Base-by-base conservation (phyloP, 2,113 vertebrate genomes). In the Castor canadensis region DNA sequence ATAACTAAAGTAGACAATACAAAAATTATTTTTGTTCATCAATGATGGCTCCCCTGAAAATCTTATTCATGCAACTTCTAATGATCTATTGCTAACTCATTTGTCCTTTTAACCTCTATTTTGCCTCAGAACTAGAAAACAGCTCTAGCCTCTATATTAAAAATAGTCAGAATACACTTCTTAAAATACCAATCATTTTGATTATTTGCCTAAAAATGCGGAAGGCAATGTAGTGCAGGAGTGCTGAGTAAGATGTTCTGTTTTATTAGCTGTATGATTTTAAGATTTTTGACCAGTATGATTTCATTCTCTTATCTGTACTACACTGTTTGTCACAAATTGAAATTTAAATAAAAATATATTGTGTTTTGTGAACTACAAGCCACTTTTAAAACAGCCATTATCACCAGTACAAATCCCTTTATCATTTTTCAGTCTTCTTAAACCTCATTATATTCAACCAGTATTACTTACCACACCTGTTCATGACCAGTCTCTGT, bases 261-360 rank as follows among this genome's bases (percentile, higher is more conserved):
- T 3, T 93, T 91, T 93, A 86, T 85, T 17, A 87, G 32, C 16
- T 86, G 1, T 60, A 6, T 58, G 43, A 91, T 64, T 72, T 47
- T 52, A 62, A 80, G 58, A 49, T 60, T 94, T 10, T 71, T 58
- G 81, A 81, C 16, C 40, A 22, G 7, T 79, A 13, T 85, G 35
- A 45, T 49, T 89, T 83, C 62, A 64, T 49, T 81, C 87, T 38
- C 10, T 87, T 40, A 75, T 62, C 32, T 66, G 19, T 52, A 92
- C 79, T 69, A 90, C 22, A 43, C 1, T 73, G 32, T 7, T n/a
- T 91, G 24, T 77, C 72, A 93, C 26, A 52, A 73, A 84, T 43
- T 47, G 22, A 95, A 75, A 56, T 96, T 93, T 69, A 88, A 84
- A 73, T 86, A 92, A 92, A 69, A 60, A 43, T 49, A 15, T 32